These are phyloP conservation scores for Theristus sp. DNA, from an alignment of 2,888 invertebrate species.

Conservation along the genomic window DNA sequence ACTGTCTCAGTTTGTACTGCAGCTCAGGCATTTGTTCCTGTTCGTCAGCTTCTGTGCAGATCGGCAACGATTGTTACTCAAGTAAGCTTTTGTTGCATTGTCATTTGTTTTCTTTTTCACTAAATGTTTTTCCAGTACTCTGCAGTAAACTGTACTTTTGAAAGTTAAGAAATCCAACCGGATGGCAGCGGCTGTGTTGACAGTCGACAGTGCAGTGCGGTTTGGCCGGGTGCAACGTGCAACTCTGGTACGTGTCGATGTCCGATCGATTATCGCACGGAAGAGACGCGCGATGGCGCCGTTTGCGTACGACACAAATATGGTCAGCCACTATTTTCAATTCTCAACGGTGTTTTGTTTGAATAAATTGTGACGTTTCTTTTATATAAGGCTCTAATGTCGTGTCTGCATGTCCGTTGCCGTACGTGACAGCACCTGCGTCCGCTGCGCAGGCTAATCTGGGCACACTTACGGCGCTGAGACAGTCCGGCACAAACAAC, in stretches of 20 bases:
- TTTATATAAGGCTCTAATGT: background rate
- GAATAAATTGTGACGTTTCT: too few species aligned
- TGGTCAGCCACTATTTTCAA: background rate
- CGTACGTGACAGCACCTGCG: background rate
- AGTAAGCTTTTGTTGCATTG: background rate
- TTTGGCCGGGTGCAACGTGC: constrained; percentile 16
- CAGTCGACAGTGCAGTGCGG: constrained; percentile 19
- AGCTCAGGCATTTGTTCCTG: background rate
- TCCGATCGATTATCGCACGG: constrained; percentile 10
- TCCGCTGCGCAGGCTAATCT: background rate
- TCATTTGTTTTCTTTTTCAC: background rate
- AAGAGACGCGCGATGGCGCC: constrained; percentile 18
- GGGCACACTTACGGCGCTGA: background rate
- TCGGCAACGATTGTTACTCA: background rate
- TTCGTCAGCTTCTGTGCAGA: background rate
- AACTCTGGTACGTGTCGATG: constrained; percentile 14
- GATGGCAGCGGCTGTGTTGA: constrained; percentile 14
- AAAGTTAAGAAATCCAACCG: background rate
- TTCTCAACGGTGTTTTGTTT: background rate
- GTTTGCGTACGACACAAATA: constrained; percentile 11
- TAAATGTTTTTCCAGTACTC: background rate
- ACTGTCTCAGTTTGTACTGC: background rate
- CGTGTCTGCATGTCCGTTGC: background rate
- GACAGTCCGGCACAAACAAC: background rate
- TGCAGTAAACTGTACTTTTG: too few species aligned